Evolutionary conservation across 2,113 vertebrate species (phyloP), one percentile per base, ranked within the genome.

Genomic region (Ammodytes dubius): DNA sequence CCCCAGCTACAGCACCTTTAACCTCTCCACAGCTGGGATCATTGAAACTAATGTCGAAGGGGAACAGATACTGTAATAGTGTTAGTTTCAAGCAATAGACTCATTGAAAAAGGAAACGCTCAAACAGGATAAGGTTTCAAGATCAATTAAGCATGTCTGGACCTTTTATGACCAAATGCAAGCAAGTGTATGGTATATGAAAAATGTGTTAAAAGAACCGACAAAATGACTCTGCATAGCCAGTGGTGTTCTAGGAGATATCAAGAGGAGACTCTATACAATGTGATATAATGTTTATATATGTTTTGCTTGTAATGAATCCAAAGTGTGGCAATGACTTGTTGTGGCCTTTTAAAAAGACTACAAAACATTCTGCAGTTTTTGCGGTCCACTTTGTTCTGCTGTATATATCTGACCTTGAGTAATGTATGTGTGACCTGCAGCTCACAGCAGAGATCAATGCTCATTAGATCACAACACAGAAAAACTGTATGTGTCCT

Each of bases 381-480:
- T 27, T 19, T 37, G 49, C 39, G 52, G 3, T 70, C 60, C 7
- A 3, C 6, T 42, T 6, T 46, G 4, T 12, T 10, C 49, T 50
- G 35, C 42, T 65, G 15, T 13, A 35, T 13, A 35, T 53, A n/a
- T 42, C n/a, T 77, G 67, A 80, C 69, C 64, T 64, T 50, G 27
- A 63, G 1, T 63, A 17, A 58, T 61, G 19, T 35, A 67, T 42
- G 58, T 73, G 12, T 63, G 75, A 77, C 42, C 49, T 57, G 49
- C 52, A 74, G 66, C 77, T 71, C 8, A 56, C 52, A 78, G 69
- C 60, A 39, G 58, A 70, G 39, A 70, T 77, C 61, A 35, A 47
- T 73, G 60, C 37, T 75, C 43, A 74, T 89, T 68, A 74, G 46
- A 86, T 83, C 56, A 64, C n/a, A 66, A 64, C n/a, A 73, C 52